These are phyloP conservation scores for Pelodytes ibericus DNA, from an alignment of 2,797 vertebrate genomes.

Conservation along the genomic window DNA sequence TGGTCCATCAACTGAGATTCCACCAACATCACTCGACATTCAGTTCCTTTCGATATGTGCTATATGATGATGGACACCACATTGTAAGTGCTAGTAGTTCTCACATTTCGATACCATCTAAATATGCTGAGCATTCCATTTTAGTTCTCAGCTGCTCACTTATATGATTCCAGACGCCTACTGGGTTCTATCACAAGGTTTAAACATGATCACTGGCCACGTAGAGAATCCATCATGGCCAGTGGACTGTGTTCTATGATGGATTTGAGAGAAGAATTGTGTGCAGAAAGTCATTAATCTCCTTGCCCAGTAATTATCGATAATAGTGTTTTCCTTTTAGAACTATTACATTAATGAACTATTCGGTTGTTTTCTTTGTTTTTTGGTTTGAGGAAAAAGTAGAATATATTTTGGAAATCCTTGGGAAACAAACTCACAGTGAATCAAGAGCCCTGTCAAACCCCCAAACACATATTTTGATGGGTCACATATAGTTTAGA, in stretches of 20 bases:
- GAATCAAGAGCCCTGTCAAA: slow-evolving; percentile 10
- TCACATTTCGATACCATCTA: background rate
- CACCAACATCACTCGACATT: too few relatives aligned
- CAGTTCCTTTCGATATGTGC: too few relatives aligned
- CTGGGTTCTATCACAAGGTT: slow-evolving; percentile 19
- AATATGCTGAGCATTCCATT: background rate
- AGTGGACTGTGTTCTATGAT: slow-evolving; percentile 18
- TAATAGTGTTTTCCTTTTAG: slow-evolving; percentile 54
- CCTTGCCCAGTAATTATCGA: slow-evolving; percentile 37
- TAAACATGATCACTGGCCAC: slow-evolving; percentile 10
- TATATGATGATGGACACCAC: too few relatives aligned
- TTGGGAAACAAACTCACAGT: slow-evolving; percentile 12
- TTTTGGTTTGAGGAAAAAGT: slow-evolving; percentile 1
- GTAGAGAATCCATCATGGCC: slow-evolving; percentile 40
- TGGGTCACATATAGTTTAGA: background rate
- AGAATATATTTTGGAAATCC: background rate
- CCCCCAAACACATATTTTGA: background rate
- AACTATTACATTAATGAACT: slow-evolving; percentile 33
- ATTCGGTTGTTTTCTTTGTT: slow-evolving; percentile 13
- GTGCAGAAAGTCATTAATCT: slow-evolving; percentile 40
- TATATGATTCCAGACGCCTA: background rate
- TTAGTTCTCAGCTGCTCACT: background rate
- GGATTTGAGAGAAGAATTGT: slow-evolving; percentile 41
- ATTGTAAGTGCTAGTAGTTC: too few relatives aligned
- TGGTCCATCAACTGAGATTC: too few relatives aligned